Conservation (phyloP, 2,113 vertebrate species). For the Bufo bufo region DNA sequence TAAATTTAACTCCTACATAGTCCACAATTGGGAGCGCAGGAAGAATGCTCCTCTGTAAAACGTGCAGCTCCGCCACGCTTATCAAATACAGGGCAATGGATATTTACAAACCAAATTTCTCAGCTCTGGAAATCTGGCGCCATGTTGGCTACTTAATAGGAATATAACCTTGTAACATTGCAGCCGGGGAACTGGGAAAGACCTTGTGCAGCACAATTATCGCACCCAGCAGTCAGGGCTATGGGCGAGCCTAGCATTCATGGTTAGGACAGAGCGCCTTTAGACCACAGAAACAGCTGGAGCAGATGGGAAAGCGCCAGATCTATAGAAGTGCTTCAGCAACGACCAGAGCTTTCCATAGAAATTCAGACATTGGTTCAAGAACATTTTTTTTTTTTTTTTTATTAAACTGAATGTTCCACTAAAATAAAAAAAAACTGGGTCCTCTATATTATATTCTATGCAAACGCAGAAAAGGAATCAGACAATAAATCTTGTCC, state of each 20-base stretch:
- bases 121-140: slow-evolving; percentile 38
- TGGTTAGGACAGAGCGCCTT: not conserved
- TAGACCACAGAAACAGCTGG: not conserved
- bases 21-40: not conserved
- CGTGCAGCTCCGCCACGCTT: slow-evolving; percentile 2
- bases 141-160: slow-evolving; percentile 30
- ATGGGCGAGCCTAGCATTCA: slow-evolving; percentile 3
- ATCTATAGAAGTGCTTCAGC: not conserved
- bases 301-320: not conserved
- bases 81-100: slow-evolving; percentile 13
- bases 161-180: slow-evolving; percentile 49
- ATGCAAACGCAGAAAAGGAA: not conserved
- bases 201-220: slow-evolving; percentile 39
- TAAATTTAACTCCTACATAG: not conserved
- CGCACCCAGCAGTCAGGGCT: not conserved
- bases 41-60: not conserved
- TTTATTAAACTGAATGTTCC: too few species aligned
- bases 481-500: not conserved
- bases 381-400: too few species aligned
- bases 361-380: not conserved
- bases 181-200: slow-evolving; percentile 40
- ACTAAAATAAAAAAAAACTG: not conserved
- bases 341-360: too few species aligned
- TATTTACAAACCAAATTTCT: slow-evolving; percentile 19
- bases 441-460: not conserved